phyloP scores from a whole-genome alignment of 2,113 vertebrate genomes.

The Xenotilapia caudafasciata region DNA sequence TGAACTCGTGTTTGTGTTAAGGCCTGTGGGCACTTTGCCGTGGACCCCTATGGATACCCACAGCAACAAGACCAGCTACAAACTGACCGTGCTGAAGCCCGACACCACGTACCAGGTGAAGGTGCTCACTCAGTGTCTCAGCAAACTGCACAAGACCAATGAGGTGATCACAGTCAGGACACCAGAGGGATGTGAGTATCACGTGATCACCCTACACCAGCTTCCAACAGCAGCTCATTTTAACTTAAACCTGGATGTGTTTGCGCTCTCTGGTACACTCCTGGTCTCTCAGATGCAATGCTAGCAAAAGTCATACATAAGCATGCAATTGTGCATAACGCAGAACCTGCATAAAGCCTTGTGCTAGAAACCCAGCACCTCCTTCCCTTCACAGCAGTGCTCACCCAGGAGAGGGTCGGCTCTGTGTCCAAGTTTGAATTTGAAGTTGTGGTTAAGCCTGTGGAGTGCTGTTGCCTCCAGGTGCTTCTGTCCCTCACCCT shows the following conservation, averaged over 20 bases:
- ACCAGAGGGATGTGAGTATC: conserved; percentile 89
- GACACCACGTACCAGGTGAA: conserved; percentile 93
- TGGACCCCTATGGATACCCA: conserved; percentile 90
- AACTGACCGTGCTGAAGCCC: conserved; percentile 83
- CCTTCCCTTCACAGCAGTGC: background rate
- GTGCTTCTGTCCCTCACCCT: background rate
- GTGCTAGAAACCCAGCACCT: background rate
- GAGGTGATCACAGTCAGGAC: conserved; percentile 85
- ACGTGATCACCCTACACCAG: background rate
- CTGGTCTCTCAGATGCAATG: background rate
- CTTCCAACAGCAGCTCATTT: background rate
- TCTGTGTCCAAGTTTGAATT: background rate
- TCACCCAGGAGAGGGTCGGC: background rate
- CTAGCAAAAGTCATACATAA: background rate
- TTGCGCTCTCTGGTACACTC: background rate
- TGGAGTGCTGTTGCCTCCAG: background rate
- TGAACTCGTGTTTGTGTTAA: conserved; percentile 15
- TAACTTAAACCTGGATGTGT: background rate
- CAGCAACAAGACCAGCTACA: conserved; percentile 86
- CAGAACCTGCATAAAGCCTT: background rate
- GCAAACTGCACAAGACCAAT: conserved; percentile 83
- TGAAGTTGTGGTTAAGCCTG: background rate
- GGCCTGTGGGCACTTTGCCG: conserved; percentile 79
- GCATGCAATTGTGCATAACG: background rate
- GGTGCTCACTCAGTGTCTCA: conserved; percentile 91